phyloP scores from a whole-genome alignment of 2,888 invertebrate genomes.

The Meiosimyza decipiens region DNA sequence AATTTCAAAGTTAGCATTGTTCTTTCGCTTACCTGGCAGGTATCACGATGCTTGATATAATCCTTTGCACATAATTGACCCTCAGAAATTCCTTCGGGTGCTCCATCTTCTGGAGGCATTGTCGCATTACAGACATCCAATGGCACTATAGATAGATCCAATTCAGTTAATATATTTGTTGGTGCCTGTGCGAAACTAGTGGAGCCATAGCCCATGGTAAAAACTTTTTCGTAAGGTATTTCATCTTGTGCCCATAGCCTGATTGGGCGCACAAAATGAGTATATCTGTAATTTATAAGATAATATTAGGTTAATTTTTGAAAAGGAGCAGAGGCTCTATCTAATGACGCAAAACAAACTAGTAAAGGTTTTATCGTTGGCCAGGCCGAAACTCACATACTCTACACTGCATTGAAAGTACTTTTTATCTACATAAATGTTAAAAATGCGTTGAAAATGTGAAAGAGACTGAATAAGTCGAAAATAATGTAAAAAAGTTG shows the following conservation, averaged over 20 bases:
- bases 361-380: too few relatives aligned
- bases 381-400: too few relatives aligned
- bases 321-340: too few relatives aligned
- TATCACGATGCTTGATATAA: constrained; percentile 54
- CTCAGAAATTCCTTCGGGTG: constrained; percentile 52
- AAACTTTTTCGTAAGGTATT: constrained; percentile 64
- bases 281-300: constrained; percentile 43
- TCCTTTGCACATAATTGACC: constrained; percentile 60
- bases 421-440: too few relatives aligned
- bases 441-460: too few relatives aligned
- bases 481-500: too few relatives aligned
- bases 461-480: too few relatives aligned
- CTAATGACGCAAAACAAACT: too few relatives aligned
- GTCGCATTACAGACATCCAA: constrained; percentile 49
- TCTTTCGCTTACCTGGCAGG: constrained; percentile 53
- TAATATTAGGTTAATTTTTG: neutral
- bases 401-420: too few relatives aligned
- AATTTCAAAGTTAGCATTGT: neutral
- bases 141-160: constrained; percentile 52
- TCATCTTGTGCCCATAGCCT: constrained; percentile 68
- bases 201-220: constrained; percentile 74
- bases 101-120: constrained; percentile 48
- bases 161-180: constrained; percentile 57
- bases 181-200: constrained; percentile 63
- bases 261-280: constrained; percentile 68